Evolutionary conservation across 2,888 invertebrate genomes (phyloP).

Genomic region (Pogonocherus hispidulus): DNA sequence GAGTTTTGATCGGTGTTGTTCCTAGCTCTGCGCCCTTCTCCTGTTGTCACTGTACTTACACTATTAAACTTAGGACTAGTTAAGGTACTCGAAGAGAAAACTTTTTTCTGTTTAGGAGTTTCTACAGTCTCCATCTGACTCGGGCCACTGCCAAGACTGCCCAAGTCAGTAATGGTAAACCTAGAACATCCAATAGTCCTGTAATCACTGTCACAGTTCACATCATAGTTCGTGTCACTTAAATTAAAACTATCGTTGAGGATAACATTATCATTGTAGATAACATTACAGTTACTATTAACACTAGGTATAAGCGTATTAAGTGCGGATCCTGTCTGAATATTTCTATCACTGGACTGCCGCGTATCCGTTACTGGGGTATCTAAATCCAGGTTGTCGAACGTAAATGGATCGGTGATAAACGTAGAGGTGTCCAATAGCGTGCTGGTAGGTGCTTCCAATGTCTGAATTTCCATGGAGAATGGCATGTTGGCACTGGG

Average conservation of each 20-base stretch:
- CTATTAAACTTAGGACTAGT: slow-evolving; percentile 67
- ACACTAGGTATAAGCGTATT: slow-evolving; percentile 61
- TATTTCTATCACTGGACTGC: slow-evolving; percentile 60
- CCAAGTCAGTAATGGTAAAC: slow-evolving; percentile 60
- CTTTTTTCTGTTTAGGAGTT: slow-evolving; percentile 52
- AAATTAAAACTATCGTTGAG: slow-evolving; percentile 50
- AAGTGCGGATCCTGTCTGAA: slow-evolving; percentile 58
- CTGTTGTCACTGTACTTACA: slow-evolving; percentile 58
- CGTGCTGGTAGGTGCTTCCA: slow-evolving; percentile 66
- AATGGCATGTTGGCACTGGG: slow-evolving; percentile 65
- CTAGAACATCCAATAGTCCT: slow-evolving; percentile 64
- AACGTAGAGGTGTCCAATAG: slow-evolving; percentile 70
- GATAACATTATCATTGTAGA: slow-evolving; percentile 16
- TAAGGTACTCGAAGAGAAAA: slow-evolving; percentile 59
- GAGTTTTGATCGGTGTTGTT: slow-evolving; percentile 34
- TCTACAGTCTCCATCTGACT: slow-evolving; percentile 36
- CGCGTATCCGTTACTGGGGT: slow-evolving; percentile 64
- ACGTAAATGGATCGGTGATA: slow-evolving; percentile 72
- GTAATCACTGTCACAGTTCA: slow-evolving; percentile 49
- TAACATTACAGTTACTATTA: slow-evolving; percentile 56
- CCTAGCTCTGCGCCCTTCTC: slow-evolving; percentile 43
- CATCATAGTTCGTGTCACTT: slow-evolving; percentile 36
- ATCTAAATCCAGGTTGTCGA: slow-evolving; percentile 63
- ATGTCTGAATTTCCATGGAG: slow-evolving; percentile 69
- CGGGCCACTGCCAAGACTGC: slow-evolving; percentile 33